Evolutionary conservation across 2,797 vertebrate species (phyloP), one percentile per base, ranked within the genome.

Genomic region (Bovichtus diacanthus): DNA sequence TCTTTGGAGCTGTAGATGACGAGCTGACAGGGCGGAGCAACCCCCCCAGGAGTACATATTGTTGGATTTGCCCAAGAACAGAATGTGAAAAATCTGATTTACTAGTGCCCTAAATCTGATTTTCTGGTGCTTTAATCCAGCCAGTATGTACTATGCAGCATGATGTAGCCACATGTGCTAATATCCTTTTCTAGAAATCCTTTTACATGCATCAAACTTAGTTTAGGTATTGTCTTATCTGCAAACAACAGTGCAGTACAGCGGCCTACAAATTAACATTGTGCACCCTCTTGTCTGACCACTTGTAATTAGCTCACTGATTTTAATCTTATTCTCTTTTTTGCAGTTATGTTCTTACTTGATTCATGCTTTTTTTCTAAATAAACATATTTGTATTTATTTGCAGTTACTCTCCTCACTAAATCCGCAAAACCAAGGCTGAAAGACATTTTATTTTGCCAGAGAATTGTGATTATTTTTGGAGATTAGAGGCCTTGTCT

Each of bases 101-200:
- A 49, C 72, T 60, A 27, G 29, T 55, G 36, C 21, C 74, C 67
- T 76, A 60, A 82, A 76, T 86, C 60, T 16, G 76, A 81, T 69
- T 76, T 69, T 53, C 51, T 76, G 53, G 23, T 25, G 66, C 58
- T 79, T 25, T 82, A 86, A 83, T 86, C 60, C 74, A 87, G 53
- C 41, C 60, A n/a, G 13, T 63, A 44, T 70, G 21, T 63, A 53
- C 53, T 66, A 18, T 55, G 43, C 36, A 74, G 51, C 55, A 68
- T 27, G 9, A 41, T 43, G 47, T 58, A 36, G 61, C 31, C 53
- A n/a, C 9, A 44, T 53, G 74, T 36, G 18, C 27, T 10, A 36
- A n/a, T 59, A 43, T 67, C 25, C 44, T 44, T 51, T 55, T 44
- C 9, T 19, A n/a, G 47, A 19, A 66, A 34, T 41, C 2, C 6